Percentiles rank a stretch among this genome's conserved stretches.
phyloP scores from a whole-genome alignment of 2,888 invertebrate genomes.

The Dryobotodes eremita region DNA sequence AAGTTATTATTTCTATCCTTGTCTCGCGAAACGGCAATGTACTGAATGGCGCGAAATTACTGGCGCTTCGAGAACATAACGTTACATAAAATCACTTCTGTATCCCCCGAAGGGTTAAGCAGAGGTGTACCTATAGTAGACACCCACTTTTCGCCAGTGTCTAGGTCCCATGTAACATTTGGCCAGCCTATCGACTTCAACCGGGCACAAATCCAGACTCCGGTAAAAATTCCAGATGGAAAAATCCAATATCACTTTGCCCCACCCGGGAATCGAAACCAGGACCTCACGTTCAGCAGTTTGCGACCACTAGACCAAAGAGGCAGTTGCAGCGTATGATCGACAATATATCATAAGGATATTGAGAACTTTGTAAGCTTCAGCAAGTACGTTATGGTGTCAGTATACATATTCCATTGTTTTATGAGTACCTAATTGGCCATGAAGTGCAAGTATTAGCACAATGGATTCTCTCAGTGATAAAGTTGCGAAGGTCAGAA shows the following conservation, averaged over 20 bases:
- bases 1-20: background rate
- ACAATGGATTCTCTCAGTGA: background rate
- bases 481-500: background rate
- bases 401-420: conserved; percentile 3
- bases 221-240: too few species aligned
- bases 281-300: background rate
- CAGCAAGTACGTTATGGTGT: background rate
- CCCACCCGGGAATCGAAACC: background rate
- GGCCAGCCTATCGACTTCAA: too few species aligned
- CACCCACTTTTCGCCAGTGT: too few species aligned
- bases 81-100: too few species aligned
- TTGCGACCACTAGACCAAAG: background rate
- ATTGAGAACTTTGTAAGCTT: background rate
- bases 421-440: background rate
- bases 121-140: too few species aligned
- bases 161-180: too few species aligned
- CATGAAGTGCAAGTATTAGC: background rate
- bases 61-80: background rate
- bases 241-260: background rate
- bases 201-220: too few species aligned
- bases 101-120: too few species aligned
- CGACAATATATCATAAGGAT: background rate
- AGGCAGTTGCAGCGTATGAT: background rate
- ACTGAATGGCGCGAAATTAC: background rate
- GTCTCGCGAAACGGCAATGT: background rate